Percentiles rank a stretch among this genome's conserved stretches.
Evolutionary conservation across 2,888 invertebrate genomes (phyloP).

Genomic region (Laspeyria flexula): DNA sequence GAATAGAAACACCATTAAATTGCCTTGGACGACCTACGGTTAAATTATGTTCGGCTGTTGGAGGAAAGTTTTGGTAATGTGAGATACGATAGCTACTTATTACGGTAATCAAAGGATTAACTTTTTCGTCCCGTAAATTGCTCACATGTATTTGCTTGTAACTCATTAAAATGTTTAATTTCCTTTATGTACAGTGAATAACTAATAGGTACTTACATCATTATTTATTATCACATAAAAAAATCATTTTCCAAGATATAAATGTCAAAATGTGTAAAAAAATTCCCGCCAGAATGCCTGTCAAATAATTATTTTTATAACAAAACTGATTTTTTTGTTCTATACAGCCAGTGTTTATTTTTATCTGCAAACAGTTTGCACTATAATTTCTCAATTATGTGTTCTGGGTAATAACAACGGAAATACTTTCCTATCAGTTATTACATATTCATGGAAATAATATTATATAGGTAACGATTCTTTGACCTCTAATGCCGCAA

Average conservation of each 20-base stretch:
- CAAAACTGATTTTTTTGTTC: background rate
- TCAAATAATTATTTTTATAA: background rate
- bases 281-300: background rate
- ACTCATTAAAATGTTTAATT: no score
- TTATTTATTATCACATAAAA: no score
- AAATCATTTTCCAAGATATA: no score
- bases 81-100: no score
- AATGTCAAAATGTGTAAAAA: no score
- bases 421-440: background rate
- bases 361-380: background rate
- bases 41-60: background rate
- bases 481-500: conserved; percentile 32
- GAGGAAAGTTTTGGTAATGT: background rate
- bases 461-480: conserved; percentile 26
- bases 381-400: background rate
- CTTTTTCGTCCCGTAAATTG: no score
- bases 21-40: background rate
- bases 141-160: no score
- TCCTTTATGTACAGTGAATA: no score
- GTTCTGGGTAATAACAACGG: no score
- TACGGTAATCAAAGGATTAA: no score
- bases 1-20: background rate
- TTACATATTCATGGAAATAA: conserved; percentile 24
- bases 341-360: background rate
- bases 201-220: no score